These are phyloP conservation scores for Axis porcinus DNA, from an alignment of 2,113 vertebrate genomes.

Conservation along the genomic window DNA sequence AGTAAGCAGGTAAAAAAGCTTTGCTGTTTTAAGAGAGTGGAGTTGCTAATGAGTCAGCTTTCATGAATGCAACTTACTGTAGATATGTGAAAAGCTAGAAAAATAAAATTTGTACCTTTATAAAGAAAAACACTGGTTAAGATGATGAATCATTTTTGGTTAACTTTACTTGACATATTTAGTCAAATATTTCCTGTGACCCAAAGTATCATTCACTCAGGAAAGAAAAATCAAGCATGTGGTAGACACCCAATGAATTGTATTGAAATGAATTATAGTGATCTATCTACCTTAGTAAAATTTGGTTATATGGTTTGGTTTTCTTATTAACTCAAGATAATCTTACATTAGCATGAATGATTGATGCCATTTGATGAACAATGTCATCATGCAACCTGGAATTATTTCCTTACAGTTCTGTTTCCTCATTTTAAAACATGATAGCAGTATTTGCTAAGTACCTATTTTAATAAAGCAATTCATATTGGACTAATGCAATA, in stretches of 20 bases:
- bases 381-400: background rate
- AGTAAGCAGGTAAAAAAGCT: background rate
- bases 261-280: background rate
- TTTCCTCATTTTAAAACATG: constrained; percentile 19
- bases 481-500: background rate
- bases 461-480: background rate
- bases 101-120: background rate
- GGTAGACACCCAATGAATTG: background rate
- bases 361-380: background rate
- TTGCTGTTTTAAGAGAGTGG: background rate
- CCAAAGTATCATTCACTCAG: background rate
- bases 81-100: background rate
- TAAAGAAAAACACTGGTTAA: background rate
- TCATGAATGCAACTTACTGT: background rate
- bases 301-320: background rate
- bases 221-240: background rate
- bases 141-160: background rate
- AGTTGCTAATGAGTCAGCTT: background rate
- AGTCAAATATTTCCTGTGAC: background rate
- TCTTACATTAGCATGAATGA: background rate
- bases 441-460: background rate
- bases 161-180: background rate
- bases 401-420: background rate
- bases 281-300: background rate
- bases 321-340: background rate